A percentile compares a stretch with the other conserved stretches of the same genome.
phyloP scores from a whole-genome alignment of 2,888 invertebrate species.

The Laspeyria flexula region DNA sequence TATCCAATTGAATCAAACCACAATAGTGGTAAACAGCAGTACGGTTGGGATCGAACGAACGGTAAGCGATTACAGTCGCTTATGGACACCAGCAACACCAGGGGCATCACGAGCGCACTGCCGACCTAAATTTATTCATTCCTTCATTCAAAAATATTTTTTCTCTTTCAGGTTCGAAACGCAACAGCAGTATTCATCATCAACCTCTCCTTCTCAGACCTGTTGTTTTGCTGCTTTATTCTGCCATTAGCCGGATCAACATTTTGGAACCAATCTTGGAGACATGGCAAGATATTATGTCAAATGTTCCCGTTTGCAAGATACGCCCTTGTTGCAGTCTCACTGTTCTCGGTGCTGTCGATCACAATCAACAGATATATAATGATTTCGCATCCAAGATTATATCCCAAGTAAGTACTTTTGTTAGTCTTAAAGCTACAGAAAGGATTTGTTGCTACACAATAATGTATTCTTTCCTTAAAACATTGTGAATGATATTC shows the following conservation, averaged over 20 bases:
- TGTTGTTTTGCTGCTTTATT: constrained; percentile 93
- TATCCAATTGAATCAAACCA: too few species aligned
- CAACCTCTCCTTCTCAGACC: constrained; percentile 91
- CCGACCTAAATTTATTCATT: too few species aligned
- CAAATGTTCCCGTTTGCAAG: constrained; percentile 91
- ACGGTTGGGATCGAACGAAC: too few species aligned
- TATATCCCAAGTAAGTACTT: constrained; percentile 90
- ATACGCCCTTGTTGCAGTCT: constrained; percentile 91
- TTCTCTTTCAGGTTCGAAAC: constrained; percentile 88
- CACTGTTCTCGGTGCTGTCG: constrained; percentile 91
- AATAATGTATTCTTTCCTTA: too few species aligned
- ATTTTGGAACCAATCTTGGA: constrained; percentile 90
- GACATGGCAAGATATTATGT: constrained; percentile 89
- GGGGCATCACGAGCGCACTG: too few species aligned
- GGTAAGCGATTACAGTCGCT: too few species aligned
- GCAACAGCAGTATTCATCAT: constrained; percentile 94
- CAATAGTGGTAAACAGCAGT: too few species aligned
- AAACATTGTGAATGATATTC: too few species aligned
- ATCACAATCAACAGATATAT: constrained; percentile 94
- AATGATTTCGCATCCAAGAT: constrained; percentile 92
- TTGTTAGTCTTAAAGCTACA: neutral
- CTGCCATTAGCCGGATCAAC: constrained; percentile 92
- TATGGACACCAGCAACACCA: too few species aligned
- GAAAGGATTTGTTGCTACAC: too few species aligned
- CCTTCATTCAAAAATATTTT: too few species aligned